These are phyloP conservation scores for Centropus bengalensis DNA, from an alignment of 2,113 vertebrate species.

Conservation along the genomic window DNA sequence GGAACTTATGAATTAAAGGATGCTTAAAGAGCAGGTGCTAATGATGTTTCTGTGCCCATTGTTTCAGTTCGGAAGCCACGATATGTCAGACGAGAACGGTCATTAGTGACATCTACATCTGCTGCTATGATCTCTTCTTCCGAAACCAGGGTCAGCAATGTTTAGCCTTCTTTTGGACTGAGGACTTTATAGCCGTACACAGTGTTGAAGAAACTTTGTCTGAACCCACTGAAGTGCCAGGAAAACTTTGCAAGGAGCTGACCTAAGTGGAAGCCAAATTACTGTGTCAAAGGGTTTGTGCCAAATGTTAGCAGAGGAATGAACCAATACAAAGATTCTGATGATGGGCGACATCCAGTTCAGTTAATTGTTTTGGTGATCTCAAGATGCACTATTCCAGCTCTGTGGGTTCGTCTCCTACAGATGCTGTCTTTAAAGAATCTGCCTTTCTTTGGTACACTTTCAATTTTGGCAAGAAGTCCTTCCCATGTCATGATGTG, in stretches of 20 bases:
- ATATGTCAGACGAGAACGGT: constrained; percentile 75
- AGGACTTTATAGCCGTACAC: neutral
- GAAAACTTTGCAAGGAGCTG: neutral
- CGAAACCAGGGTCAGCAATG: constrained; percentile 77
- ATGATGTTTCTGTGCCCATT: neutral
- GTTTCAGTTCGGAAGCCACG: constrained; percentile 79
- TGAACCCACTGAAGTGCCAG: constrained; percentile 6
- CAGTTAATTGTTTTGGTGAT: neutral
- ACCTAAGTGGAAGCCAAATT: neutral
- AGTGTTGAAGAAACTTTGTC: neutral
- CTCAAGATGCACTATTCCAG: neutral
- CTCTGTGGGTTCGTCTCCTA: neutral
- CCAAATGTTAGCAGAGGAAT: neutral
- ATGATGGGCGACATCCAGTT: neutral
- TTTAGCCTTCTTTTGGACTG: constrained; percentile 38
- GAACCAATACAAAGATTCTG: neutral
- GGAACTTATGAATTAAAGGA: neutral
- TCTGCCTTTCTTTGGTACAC: neutral
- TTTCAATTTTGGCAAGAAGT: neutral
- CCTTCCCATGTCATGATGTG: neutral
- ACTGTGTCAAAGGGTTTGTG: neutral
- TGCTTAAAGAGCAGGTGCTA: neutral
- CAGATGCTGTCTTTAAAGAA: neutral
- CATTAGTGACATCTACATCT: constrained; percentile 33
- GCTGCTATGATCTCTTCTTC: constrained; percentile 35